Base-by-base conservation (phyloP, 2,888 invertebrate genomes). In the Rambutsinella grinnellia region DNA sequence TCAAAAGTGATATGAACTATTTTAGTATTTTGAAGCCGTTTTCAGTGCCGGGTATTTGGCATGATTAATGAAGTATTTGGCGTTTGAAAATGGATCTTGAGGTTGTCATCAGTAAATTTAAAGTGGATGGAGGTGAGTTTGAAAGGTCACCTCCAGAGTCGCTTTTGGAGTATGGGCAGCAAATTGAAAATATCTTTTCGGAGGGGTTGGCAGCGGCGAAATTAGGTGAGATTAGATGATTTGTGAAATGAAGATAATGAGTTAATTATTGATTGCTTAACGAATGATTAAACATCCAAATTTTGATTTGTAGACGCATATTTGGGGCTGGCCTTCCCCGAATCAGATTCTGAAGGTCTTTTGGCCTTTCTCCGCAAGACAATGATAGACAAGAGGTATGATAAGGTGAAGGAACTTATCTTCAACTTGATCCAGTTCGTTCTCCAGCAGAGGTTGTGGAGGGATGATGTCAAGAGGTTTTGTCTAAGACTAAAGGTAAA, bases 41-140 rank as follows among this genome's bases (percentile, higher is more conserved):
- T n/a, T n/a, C n/a, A n/a, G n/a, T n/a, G n/a, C n/a, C n/a, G n/a
- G n/a, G n/a, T n/a, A n/a, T n/a, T n/a, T n/a, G n/a, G n/a, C n/a
- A n/a, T n/a, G n/a, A n/a, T n/a, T n/a, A n/a, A n/a, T n/a, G n/a
- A n/a, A n/a, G n/a, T n/a, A n/a, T n/a, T n/a, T n/a, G n/a, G n/a
- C n/a, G n/a, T n/a, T n/a, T n/a, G n/a, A 36, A 49, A 24, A 76
- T 76, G 76, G 76, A 76, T 58, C 46, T 76, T 60, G 76, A 77
- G 26, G 17, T 2, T 3, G 5, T 72, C 5, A n/a, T 77, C 1
- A 6, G 17, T 1, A 62, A 56, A 17, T 77, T 77, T 57, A 66
- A 36, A 10, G 36, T 19, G 21, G 62, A 53, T 3, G 44, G 47
- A 19, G 58, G 56, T 1, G 62, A 15, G 36, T 36, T 36, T 3